Percentiles rank a stretch among this genome's conserved stretches.
Evolutionary conservation across 2,113 vertebrate genomes (phyloP).

Genomic region (Plotosus lineatus): DNA sequence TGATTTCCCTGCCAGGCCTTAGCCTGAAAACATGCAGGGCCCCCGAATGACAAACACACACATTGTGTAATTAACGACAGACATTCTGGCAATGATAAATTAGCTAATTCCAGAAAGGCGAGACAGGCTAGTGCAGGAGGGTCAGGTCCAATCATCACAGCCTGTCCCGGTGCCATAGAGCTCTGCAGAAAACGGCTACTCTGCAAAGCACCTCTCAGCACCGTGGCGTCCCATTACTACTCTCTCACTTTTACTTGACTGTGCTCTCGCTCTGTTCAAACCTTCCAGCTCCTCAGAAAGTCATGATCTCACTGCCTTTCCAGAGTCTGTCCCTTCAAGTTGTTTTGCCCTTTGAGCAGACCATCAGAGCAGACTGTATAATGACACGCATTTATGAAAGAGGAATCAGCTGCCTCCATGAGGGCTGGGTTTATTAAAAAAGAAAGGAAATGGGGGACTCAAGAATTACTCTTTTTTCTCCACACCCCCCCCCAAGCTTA

Average conservation of each 20-base stretch:
- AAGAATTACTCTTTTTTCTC: constrained; percentile 56
- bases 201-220: constrained; percentile 77
- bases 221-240: constrained; percentile 58
- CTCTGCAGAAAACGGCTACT: constrained; percentile 52
- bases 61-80: constrained; percentile 59
- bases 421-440: constrained; percentile 33
- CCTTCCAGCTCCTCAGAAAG: constrained; percentile 63
- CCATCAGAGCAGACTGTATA: constrained; percentile 69
- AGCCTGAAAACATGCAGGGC: constrained; percentile 41
- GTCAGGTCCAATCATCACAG: constrained; percentile 45
- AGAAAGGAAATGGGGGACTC: constrained; percentile 28
- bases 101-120: constrained; percentile 51
- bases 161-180: constrained; percentile 30
- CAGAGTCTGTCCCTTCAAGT: constrained; percentile 27
- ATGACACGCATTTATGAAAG: constrained; percentile 19
- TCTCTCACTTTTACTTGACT: neutral
- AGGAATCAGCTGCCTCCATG: constrained; percentile 32
- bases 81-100: constrained; percentile 69
- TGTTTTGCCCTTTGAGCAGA: constrained; percentile 57
- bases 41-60: constrained; percentile 65
- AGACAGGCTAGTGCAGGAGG: constrained; percentile 46
- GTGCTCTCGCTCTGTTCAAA: constrained; percentile 63
- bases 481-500: constrained; percentile 75
- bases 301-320: constrained; percentile 76
- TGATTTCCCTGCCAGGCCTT: constrained; percentile 44